Conservation (phyloP, 2,888 invertebrate genomes). For the Dinocampus coccinellae region DNA sequence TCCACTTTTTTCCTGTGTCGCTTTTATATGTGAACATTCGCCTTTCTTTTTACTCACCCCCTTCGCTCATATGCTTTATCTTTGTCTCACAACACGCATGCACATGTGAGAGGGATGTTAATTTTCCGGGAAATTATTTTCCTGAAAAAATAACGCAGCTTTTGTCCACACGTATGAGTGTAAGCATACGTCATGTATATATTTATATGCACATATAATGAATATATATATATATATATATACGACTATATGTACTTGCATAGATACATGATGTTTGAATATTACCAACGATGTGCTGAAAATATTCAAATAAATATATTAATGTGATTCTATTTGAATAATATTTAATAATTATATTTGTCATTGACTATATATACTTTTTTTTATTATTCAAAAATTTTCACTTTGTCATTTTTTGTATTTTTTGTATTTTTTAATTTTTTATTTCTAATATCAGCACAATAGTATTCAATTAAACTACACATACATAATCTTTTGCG, state of each 20-base stretch:
- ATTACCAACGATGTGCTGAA: neutral
- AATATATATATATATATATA: neutral
- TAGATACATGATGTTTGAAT: neutral
- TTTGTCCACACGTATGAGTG: conserved; percentile 4
- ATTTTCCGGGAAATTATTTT: conserved; percentile 63
- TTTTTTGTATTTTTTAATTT: too few species aligned
- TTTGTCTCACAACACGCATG: conserved; percentile 31
- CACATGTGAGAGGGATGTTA: conserved; percentile 52
- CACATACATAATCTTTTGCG: too few species aligned
- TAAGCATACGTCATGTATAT: neutral
- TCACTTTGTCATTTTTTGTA: too few species aligned
- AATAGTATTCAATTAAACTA: too few species aligned
- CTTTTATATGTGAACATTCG: conserved; percentile 21
- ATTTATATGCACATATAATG: neutral
- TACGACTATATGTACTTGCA: neutral
- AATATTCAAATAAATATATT: neutral
- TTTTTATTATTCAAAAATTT: too few species aligned
- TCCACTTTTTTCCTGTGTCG: conserved; percentile 28
- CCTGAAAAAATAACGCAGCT: conserved; percentile 48
- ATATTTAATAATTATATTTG: too few species aligned
- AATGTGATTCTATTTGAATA: neutral
- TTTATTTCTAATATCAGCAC: too few species aligned
- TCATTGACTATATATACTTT: too few species aligned
- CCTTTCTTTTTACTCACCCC: conserved; percentile 29
- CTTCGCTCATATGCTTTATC: conserved; percentile 26